These are phyloP conservation scores for Diplogasteroides magnus DNA, from an alignment of 1,140 invertebrate species.

Conservation along the genomic window DNA sequence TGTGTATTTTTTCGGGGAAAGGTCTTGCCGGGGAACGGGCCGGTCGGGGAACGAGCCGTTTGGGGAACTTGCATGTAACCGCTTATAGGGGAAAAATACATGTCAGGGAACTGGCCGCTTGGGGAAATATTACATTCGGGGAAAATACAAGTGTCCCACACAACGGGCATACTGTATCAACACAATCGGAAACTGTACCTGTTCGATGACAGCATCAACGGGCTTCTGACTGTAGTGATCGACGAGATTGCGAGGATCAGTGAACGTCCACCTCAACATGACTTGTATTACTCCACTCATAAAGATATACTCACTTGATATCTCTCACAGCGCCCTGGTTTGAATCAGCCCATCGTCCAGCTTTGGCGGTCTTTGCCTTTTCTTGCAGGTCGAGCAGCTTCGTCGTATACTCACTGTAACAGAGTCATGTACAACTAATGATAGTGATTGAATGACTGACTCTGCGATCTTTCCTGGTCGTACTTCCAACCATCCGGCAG, in stretches of 20 bases:
- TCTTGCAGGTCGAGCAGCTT: constrained; percentile 80
- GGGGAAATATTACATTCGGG: constrained; percentile 87
- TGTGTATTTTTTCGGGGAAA: too few species aligned
- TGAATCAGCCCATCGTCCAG: constrained; percentile 71
- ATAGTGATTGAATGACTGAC: constrained; percentile 57
- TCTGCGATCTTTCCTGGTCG: constrained; percentile 71
- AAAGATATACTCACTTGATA: constrained; percentile 57
- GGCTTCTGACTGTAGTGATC: constrained; percentile 74
- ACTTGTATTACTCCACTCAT: neutral
- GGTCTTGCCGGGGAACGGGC: too few species aligned
- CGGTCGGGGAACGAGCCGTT: too few species aligned
- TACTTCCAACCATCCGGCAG: constrained; percentile 79
- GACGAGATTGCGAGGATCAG: constrained; percentile 74
- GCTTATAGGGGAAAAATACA: too few species aligned
- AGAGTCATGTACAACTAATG: too few species aligned
- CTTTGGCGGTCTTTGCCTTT: constrained; percentile 74
- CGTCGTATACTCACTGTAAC: constrained; percentile 54
- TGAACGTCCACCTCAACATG: constrained; percentile 70
- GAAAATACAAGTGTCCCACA: constrained; percentile 75
- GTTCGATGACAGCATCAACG: constrained; percentile 61
- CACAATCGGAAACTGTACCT: too few species aligned
- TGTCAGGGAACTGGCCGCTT: too few species aligned
- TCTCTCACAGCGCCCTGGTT: constrained; percentile 63
- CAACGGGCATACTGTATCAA: too few species aligned
- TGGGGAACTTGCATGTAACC: too few species aligned